Base-by-base conservation (phyloP, 2,888 invertebrate species). In the Branchipolynoe longqiensis region DNA sequence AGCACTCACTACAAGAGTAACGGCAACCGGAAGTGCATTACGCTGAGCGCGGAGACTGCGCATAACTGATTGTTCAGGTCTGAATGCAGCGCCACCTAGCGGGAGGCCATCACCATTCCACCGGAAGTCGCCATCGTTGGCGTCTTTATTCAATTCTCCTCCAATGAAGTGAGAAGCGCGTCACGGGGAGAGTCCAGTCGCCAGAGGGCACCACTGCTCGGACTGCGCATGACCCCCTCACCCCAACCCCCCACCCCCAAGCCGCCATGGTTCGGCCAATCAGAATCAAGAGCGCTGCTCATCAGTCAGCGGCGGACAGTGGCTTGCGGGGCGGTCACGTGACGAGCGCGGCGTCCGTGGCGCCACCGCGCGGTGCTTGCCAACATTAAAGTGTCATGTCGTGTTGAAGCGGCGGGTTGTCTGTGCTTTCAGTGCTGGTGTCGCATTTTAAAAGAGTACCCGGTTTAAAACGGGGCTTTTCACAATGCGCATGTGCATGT, bases 131-230 rank as follows among this genome's bases (percentile, higher is more conserved):
- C n/a, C n/a, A n/a, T n/a, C n/a, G n/a, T n/a, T n/a, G n/a, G n/a
- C n/a, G n/a, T n/a, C 36, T 69, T 78, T 78, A 78, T 78, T 78
- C 78, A 48, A 54, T 78, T 78, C 78, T 78, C 22, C 48, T 54
- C 78, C 41, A 78, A 78, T 78, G 38, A n/a, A 69, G 38, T 69
- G 69, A 69, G 38, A 38, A 69, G 69, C 41, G 54, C 31, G 78
- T 48, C 78, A 12, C 28, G 48, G 78, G 48, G 28, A 78, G 78
- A 31, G 48, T 78, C 28, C 48, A 78, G 54, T 33, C 78, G 33
- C 54, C 41, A 78, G 78, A 78, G 78, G 78, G 41, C 78, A 48
- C 48, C 41, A 78, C 31, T 28, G 12, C 41, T 25, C 6, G 12
- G 78, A 28, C 78, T 78, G 28, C 78, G 48, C 31, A 41, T 78